Base-by-base conservation (phyloP, 2,113 vertebrate genomes). In the Podarcis raffonei region DNA sequence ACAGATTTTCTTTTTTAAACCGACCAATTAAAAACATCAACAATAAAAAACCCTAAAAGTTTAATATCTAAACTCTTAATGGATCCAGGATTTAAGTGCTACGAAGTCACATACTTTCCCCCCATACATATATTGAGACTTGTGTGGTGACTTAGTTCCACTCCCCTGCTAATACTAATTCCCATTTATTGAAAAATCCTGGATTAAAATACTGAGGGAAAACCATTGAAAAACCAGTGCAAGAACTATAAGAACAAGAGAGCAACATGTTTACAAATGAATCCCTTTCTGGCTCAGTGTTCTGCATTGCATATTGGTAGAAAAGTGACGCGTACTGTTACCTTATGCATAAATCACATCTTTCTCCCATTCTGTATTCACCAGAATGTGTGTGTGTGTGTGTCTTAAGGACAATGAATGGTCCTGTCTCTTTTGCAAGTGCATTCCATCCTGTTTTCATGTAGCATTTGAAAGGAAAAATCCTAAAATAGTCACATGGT, bases 281-380 rank as follows among this genome's bases (percentile, higher is more conserved):
- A 93, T 93, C 94, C 83, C 84, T 92, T 88, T 95, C 85, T 89
- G 91, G 72, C 48, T 79, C 25, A 5, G 90, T 93, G 48, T 88
- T 89, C 65, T 66, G 48, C 89, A 85, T 79, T 93, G 72, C 25
- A 2, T 79, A 68, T 81, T 91, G 74, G 62, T 90, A 16, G 83
- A 89, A 93, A 87, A 87, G 1, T 6, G 87, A 86, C 86, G 76
- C 84, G 42, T 78, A 65, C 85, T 83, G 85, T 90, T 91, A 81
- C 93, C 93, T 83, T 92, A 94, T 89, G 90, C 89, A 85, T 84
- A 91, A 94, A 92, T 89, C 94, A 93, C 91, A 88, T 85, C 57
- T 72, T 88, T 76, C 69, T 77, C 68, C 66, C 27, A 4, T 93
- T 92, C 92, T 90, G 89, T 0, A 0, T 77, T 93, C 66, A 53